Evolutionary conservation across 2,113 vertebrate species (phyloP).

Genomic region (Anarhynchus alexandrinus): DNA sequence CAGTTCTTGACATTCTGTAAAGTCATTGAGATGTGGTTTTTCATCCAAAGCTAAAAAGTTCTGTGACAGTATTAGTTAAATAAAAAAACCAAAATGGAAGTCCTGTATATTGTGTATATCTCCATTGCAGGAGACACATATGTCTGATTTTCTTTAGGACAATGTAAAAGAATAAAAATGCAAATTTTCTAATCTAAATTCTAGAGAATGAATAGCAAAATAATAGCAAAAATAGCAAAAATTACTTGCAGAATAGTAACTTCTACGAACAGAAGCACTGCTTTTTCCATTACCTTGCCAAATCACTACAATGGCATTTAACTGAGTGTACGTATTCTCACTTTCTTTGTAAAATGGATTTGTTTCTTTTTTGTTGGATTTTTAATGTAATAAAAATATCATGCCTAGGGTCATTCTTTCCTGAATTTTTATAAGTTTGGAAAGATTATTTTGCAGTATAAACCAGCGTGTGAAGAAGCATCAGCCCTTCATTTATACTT

Average conservation of each 20-base stretch:
- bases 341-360: background rate
- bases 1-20: background rate
- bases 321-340: background rate
- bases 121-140: background rate
- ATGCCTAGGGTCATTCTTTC: background rate
- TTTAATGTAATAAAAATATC: background rate
- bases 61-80: background rate
- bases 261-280: background rate
- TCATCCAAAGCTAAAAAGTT: constrained; percentile 11
- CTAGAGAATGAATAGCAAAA: background rate
- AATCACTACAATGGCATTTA: background rate
- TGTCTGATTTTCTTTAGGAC: background rate
- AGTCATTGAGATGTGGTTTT: constrained; percentile 3
- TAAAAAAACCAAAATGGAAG: background rate
- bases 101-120: background rate
- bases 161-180: background rate
- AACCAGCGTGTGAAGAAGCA: background rate
- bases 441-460: background rate
- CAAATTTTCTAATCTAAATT: background rate
- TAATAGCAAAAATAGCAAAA: background rate
- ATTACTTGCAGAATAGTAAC: background rate
- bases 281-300: background rate
- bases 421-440: background rate
- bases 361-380: background rate
- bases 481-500: background rate